Conservation (phyloP, 2,797 vertebrate genomes). For the Odontamblyopus lacepedii region DNA sequence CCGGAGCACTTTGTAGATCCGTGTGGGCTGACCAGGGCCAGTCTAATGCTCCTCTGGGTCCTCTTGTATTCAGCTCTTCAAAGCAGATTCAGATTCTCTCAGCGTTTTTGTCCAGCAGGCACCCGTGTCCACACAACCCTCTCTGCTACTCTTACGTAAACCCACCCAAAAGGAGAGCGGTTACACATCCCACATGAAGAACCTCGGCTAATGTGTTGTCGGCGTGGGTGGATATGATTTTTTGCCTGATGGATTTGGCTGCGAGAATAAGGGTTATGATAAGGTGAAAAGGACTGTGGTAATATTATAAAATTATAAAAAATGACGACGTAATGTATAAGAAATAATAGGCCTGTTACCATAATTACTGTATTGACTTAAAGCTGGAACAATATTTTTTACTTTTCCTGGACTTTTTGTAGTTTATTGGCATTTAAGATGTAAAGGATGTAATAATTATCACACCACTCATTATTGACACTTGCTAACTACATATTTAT, state of each 20-base stretch:
- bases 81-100: slow-evolving; percentile 57
- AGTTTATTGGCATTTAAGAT: too few relatives aligned
- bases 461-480: too few relatives aligned
- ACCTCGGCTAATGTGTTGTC: slow-evolving; percentile 38
- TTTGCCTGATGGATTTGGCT: slow-evolving; percentile 45
- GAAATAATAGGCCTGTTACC: background rate
- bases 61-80: slow-evolving; percentile 34
- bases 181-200: slow-evolving; percentile 66
- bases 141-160: slow-evolving; percentile 59
- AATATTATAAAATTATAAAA: background rate
- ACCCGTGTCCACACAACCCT: slow-evolving; percentile 44
- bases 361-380: too few relatives aligned
- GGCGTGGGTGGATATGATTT: slow-evolving; percentile 44
- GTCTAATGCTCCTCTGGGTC: slow-evolving; percentile 28
- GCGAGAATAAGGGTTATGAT: slow-evolving; percentile 10
- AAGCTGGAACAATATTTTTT: too few relatives aligned
- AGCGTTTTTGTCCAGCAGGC: slow-evolving; percentile 56
- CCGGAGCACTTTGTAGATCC: slow-evolving; percentile 11
- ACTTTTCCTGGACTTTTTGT: too few relatives aligned
- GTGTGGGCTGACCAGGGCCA: slow-evolving; percentile 52
- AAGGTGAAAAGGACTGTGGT: slow-evolving; percentile 25
- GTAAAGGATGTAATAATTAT: too few relatives aligned
- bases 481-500: too few relatives aligned
- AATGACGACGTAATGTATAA: background rate
- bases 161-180: slow-evolving; percentile 41